phyloP scores from a whole-genome alignment of 30 jellyfish, hydroid and myxozoan genomes.

The Aurelia sp. region DNA sequence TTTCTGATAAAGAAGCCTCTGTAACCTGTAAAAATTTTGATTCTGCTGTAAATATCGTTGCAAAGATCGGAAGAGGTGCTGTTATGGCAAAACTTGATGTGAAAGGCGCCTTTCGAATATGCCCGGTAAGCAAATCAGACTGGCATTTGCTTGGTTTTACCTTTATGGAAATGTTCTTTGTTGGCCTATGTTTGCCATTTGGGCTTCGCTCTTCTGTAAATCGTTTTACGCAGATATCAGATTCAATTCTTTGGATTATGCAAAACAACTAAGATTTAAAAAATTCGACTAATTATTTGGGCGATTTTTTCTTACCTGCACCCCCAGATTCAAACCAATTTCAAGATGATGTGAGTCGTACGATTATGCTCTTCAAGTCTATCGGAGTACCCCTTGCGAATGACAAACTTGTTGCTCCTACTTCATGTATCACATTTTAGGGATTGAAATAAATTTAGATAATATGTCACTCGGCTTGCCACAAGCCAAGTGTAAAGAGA shows the following conservation, averaged over 20 bases:
- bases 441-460: slow-evolving; percentile 7
- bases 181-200: not conserved
- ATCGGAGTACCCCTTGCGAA: slow-evolving; percentile 12
- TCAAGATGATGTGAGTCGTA: not conserved
- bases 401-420: not conserved
- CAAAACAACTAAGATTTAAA: not conserved
- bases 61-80: slow-evolving; percentile 24
- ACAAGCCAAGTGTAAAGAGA: not conserved
- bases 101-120: slow-evolving; percentile 52
- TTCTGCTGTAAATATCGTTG: slow-evolving; percentile 28
- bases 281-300: slow-evolving; percentile 24
- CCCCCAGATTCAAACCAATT: slow-evolving; percentile 3
- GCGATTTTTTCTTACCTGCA: slow-evolving; percentile 35
- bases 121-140: slow-evolving; percentile 52
- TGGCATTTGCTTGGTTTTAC: slow-evolving; percentile 51
- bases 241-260: slow-evolving; percentile 13
- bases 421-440: not conserved
- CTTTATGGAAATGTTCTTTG: slow-evolving; percentile 6
- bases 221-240: slow-evolving; percentile 1
- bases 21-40: slow-evolving; percentile 46
- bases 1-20: slow-evolving; percentile 8
- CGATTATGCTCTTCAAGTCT: not conserved
- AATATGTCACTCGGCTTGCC: not conserved
- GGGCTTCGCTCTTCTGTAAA: not conserved
- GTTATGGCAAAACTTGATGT: slow-evolving; percentile 54